Conservation (phyloP, 2,113 vertebrate genomes). For the Pelodiscus sinensis region DNA sequence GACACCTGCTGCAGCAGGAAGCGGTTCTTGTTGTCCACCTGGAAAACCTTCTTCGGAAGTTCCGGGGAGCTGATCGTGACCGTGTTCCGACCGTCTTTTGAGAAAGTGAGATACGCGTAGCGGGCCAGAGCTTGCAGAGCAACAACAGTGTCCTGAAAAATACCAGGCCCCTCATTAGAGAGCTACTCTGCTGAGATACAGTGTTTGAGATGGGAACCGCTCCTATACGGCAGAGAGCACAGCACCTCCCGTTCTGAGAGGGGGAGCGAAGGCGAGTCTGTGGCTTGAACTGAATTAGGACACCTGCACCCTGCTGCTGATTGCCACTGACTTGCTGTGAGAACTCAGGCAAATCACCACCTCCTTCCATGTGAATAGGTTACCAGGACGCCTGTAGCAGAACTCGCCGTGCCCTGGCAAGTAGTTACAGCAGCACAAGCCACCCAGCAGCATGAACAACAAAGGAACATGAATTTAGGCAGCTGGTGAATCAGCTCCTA, state of each 20-base stretch:
- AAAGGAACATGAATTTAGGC: neutral
- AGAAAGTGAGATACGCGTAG: slow-evolving; percentile 71
- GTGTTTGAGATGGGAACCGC: neutral
- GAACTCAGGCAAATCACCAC: neutral
- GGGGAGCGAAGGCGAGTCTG: neutral
- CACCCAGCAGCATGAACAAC: neutral
- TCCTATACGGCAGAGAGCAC: neutral
- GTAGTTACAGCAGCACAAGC: rapidly evolving
- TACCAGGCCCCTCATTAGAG: neutral
- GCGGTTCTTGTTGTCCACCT: slow-evolving; percentile 63
- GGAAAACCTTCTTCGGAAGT: slow-evolving; percentile 30
- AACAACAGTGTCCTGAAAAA: slow-evolving; percentile 75
- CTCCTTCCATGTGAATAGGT: neutral
- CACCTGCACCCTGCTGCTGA: neutral
- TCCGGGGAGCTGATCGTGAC: slow-evolving; percentile 44
- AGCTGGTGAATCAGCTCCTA: neutral
- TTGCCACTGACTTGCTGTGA: neutral
- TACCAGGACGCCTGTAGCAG: neutral
- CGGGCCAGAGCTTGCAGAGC: slow-evolving; percentile 75
- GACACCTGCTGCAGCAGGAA: slow-evolving; percentile 69
- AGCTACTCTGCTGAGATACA: neutral
- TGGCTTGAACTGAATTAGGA: neutral
- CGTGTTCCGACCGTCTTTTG: neutral
- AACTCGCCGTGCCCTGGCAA: neutral
- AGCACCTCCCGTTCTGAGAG: neutral